Conservation (phyloP, 2,113 vertebrate genomes). For the Clupea harengus region DNA sequence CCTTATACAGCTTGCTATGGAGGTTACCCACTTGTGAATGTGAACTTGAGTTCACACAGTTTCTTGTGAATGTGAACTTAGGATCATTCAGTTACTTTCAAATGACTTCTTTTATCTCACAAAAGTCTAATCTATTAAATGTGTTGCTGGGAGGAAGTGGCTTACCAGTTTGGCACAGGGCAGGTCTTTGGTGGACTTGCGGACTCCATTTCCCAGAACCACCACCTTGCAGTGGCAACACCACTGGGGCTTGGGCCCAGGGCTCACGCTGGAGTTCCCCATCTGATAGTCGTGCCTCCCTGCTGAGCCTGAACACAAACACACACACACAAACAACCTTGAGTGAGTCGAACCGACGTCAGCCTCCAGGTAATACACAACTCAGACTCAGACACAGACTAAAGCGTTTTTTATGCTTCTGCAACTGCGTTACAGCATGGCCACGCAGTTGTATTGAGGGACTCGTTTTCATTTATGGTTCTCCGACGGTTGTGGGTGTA, state of each 20-base stretch:
- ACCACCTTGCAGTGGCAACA: slow-evolving; percentile 91
- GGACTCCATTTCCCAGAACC: slow-evolving; percentile 84
- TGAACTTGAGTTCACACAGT: too few species aligned
- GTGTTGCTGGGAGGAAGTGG: not conserved
- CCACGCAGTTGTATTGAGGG: too few species aligned
- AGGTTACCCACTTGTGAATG: too few species aligned
- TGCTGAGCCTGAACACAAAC: slow-evolving; percentile 59
- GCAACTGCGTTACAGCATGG: too few species aligned
- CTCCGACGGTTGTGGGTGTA: too few species aligned
- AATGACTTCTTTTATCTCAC: not conserved
- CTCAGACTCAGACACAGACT: not conserved
- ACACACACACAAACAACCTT: not conserved
- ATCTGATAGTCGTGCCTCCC: slow-evolving; percentile 68
- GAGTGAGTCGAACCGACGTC: too few species aligned
- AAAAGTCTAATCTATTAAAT: not conserved
- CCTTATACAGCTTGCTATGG: too few species aligned
- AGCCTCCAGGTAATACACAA: too few species aligned
- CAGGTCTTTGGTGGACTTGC: slow-evolving; percentile 75
- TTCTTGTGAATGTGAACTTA: not conserved
- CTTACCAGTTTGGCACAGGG: slow-evolving; percentile 64
- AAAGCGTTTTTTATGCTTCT: too few species aligned
- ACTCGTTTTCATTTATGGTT: too few species aligned
- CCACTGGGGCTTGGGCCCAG: slow-evolving; percentile 72
- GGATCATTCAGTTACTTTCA: not conserved
- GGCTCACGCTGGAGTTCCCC: slow-evolving; percentile 36